Evolutionary conservation across 2,113 vertebrate genomes (phyloP).

Genomic region (Panthera uncia): DNA sequence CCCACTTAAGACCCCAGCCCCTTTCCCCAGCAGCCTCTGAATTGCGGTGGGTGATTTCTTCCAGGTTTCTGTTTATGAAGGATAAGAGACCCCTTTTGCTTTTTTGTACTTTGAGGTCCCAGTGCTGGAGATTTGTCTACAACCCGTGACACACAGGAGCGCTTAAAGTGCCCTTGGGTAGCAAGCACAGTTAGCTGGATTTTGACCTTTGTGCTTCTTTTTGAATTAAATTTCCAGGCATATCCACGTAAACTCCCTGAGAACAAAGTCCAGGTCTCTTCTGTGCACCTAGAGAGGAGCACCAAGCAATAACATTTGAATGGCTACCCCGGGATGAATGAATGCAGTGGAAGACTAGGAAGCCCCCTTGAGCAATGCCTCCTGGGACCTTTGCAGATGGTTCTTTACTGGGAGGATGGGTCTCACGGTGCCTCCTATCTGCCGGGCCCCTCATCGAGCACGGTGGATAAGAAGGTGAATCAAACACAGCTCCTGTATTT

Average conservation of each 20-base stretch:
- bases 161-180: background rate
- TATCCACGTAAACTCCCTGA: background rate
- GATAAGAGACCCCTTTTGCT: background rate
- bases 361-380: background rate
- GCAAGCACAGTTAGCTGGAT: background rate
- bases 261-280: background rate
- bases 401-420: background rate
- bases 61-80: background rate
- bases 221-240: background rate
- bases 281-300: background rate
- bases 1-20: background rate
- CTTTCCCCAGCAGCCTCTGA: conserved; percentile 4
- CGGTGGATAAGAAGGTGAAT: background rate
- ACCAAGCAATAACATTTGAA: background rate
- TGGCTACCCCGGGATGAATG: background rate
- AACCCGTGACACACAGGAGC: too few relatives aligned
- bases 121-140: background rate
- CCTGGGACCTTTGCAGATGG: background rate
- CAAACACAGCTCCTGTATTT: background rate
- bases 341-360: background rate
- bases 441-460: background rate
- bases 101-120: background rate
- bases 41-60: background rate
- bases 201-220: background rate
- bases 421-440: fast-evolving